phyloP scores from a whole-genome alignment of 1,140 invertebrate species.

The Drosophila ercepeae region DNA sequence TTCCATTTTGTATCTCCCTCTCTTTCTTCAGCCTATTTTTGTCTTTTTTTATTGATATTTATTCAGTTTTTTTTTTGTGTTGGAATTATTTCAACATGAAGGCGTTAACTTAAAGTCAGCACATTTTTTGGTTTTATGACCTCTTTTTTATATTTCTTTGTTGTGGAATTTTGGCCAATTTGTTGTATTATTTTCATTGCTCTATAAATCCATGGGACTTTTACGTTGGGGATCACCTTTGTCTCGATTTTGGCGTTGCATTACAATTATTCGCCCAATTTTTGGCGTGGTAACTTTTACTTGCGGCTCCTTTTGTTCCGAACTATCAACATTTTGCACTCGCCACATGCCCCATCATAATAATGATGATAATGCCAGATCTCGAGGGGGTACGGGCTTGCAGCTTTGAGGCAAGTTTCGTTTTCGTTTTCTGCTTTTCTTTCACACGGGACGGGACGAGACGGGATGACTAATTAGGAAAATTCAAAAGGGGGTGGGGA shows the following conservation, averaged over 20 bases:
- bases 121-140: neutral
- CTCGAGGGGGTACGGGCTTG: no score
- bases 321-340: neutral
- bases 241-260: neutral
- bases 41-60: neutral
- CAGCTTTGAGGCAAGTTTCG: constrained; percentile 16
- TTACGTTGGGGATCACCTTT: neutral
- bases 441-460: constrained; percentile 43
- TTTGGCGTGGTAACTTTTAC: neutral
- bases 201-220: neutral
- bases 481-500: constrained; percentile 27
- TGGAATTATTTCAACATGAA: neutral
- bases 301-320: neutral
- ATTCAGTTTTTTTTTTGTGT: neutral
- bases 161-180: constrained; percentile 7
- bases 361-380: neutral
- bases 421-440: constrained; percentile 71
- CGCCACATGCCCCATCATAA: neutral
- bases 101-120: no score
- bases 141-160: no score
- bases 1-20: neutral
- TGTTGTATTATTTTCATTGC: neutral
- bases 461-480: constrained; percentile 63
- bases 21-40: no score
- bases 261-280: neutral